Evolutionary conservation across 2,113 vertebrate genomes (phyloP).

Genomic region (Siniperca chuatsi): DNA sequence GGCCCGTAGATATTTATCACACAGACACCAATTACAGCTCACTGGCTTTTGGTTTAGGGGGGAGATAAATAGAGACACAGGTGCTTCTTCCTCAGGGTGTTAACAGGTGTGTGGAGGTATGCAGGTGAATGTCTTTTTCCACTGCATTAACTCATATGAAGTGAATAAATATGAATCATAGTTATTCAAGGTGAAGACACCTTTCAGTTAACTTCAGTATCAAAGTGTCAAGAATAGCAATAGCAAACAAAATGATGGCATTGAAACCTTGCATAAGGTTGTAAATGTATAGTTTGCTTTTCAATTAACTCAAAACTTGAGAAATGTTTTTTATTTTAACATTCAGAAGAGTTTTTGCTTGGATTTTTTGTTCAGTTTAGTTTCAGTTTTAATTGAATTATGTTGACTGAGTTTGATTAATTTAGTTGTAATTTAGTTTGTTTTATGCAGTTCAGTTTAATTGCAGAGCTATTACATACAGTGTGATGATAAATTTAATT

Average conservation of each 20-base stretch:
- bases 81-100: slow-evolving; percentile 46
- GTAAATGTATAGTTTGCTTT: background rate
- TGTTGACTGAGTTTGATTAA: background rate
- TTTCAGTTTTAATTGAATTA: background rate
- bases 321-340: background rate
- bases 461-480: background rate
- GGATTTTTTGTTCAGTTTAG: background rate
- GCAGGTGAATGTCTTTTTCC: slow-evolving; percentile 28
- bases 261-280: background rate
- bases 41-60: background rate
- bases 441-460: background rate
- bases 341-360: no score
- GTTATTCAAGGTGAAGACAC: background rate
- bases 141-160: background rate
- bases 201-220: background rate
- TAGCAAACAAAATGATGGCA: background rate
- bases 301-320: background rate
- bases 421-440: background rate
- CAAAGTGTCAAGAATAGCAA: background rate
- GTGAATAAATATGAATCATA: background rate
- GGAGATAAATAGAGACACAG: slow-evolving; percentile 13
- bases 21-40: slow-evolving; percentile 50
- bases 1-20: slow-evolving; percentile 26
- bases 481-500: background rate
- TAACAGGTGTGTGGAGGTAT: slow-evolving; percentile 53